Conservation (phyloP, 1,140 invertebrate species). For the Tenebrio molitor region DNA sequence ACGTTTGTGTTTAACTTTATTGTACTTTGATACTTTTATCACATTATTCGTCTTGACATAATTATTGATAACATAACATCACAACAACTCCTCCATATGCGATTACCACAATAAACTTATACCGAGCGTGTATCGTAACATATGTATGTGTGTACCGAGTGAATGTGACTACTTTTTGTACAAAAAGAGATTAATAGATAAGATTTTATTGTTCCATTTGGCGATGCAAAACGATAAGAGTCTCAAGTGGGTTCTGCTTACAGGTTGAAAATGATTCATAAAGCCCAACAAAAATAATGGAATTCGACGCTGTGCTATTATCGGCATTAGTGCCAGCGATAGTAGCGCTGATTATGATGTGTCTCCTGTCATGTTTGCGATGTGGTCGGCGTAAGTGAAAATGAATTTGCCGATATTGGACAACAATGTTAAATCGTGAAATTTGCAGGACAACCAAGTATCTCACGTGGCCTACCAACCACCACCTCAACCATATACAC, state of each 20-base stretch:
- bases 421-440: too few species aligned
- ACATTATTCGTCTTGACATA: too few species aligned
- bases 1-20: too few species aligned
- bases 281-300: not conserved
- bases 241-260: conserved; percentile 1
- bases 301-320: not conserved
- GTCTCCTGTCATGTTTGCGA: not conserved
- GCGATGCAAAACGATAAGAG: conserved; percentile 21
- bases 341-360: not conserved
- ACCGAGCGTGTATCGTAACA: not conserved
- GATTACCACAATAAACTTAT: too few species aligned
- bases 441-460: too few species aligned
- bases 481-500: conserved; percentile 8
- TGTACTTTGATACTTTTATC: too few species aligned
- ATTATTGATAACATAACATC: too few species aligned
- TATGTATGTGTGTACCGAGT: too few species aligned
- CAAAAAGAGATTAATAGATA: conserved; percentile 4
- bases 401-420: not conserved
- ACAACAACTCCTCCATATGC: too few species aligned
- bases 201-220: conserved; percentile 13
- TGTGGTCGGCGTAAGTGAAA: conserved; percentile 6
- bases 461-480: not conserved
- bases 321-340: not conserved
- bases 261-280: conserved; percentile 19
- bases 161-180: not conserved